Evolutionary conservation across 2,797 vertebrate species (phyloP).

Genomic region (Hypotaenidia philippensis): DNA sequence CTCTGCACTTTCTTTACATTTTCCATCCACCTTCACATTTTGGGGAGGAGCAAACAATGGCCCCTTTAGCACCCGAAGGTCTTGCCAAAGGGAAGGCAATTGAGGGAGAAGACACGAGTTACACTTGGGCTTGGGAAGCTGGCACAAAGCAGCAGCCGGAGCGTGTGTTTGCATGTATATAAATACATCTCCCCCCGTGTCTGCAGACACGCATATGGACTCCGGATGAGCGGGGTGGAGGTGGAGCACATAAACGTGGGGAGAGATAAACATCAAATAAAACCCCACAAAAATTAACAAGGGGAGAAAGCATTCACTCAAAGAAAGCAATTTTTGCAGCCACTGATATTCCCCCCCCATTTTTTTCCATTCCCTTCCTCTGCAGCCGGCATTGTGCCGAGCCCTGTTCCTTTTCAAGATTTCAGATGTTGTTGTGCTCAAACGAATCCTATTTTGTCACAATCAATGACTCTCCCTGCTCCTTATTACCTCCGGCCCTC

Average conservation of each 20-base stretch:
- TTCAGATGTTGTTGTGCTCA: constrained; percentile 65
- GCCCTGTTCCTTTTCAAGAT: constrained; percentile 40
- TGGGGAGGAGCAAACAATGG: background rate
- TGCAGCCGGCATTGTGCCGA: background rate
- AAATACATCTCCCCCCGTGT: background rate
- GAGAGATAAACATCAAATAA: constrained; percentile 63
- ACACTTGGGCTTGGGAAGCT: background rate
- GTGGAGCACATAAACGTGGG: background rate
- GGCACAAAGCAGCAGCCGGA: background rate
- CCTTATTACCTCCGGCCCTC: constrained; percentile 61
- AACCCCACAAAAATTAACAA: constrained; percentile 7
- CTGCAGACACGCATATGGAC: fast-evolving
- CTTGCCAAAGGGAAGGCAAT: background rate
- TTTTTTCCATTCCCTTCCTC: background rate
- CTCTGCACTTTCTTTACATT: fast-evolving
- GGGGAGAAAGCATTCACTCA: constrained; percentile 40
- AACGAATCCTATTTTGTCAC: constrained; percentile 74
- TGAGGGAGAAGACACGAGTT: background rate
- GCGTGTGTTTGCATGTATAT: background rate
- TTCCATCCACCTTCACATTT: background rate
- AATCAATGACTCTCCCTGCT: constrained; percentile 71
- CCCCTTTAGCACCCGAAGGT: background rate
- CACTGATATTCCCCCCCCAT: background rate
- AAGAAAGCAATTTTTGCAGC: constrained; percentile 60
- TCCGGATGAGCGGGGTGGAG: background rate